Evolutionary conservation across 2,797 vertebrate genomes (phyloP).

Genomic region (Esox lucius): DNA sequence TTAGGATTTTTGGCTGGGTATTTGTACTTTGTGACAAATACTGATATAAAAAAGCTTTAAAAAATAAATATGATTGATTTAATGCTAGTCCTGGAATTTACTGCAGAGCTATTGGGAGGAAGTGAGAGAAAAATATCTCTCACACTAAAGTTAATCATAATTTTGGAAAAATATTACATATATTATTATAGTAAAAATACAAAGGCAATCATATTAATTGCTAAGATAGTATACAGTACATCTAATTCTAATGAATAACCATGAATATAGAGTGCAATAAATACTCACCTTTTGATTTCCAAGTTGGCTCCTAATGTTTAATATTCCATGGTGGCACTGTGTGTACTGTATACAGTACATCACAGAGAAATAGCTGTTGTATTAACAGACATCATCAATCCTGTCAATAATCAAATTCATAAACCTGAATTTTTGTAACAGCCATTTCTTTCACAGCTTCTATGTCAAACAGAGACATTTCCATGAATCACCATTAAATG

Average conservation of each 20-base stretch:
- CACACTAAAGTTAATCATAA: not conserved
- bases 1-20: too few relatives aligned
- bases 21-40: too few relatives aligned
- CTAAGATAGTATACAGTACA: not conserved
- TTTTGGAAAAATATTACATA: not conserved
- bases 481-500: constrained; percentile 29
- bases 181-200: not conserved
- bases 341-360: constrained; percentile 14
- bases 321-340: constrained; percentile 6
- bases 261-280: not conserved
- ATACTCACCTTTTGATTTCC: not conserved
- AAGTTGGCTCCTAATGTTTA: not conserved
- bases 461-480: constrained; percentile 10
- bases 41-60: too few relatives aligned
- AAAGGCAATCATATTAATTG: not conserved
- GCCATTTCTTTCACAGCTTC: not conserved
- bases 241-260: not conserved
- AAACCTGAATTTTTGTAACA: not conserved
- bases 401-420: constrained; percentile 6
- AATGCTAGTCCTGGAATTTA: too few relatives aligned
- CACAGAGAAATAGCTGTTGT: constrained; percentile 9
- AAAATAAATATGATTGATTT: too few relatives aligned
- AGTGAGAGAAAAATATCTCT: not conserved
- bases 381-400: not conserved
- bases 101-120: too few relatives aligned